Percentiles rank a stretch among this genome's conserved stretches.
phyloP scores from a whole-genome alignment of 2,888 invertebrate species.

The Drosophila quinaria region DNA sequence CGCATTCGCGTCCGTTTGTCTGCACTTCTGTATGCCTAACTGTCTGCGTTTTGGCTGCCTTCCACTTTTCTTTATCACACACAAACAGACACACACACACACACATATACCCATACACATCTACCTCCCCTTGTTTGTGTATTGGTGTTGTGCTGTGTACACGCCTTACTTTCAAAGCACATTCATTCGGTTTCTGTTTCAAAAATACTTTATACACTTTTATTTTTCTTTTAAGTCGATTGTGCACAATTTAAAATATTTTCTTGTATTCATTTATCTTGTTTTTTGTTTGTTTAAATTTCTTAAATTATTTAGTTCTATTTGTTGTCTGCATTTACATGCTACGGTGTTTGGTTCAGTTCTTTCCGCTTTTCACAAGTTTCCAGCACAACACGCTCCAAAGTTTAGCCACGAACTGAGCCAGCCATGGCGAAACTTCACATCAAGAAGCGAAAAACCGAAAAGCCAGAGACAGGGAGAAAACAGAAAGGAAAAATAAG shows the following conservation, averaged over 20 bases:
- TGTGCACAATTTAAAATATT: conserved; percentile 8
- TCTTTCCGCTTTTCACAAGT: conserved; percentile 59
- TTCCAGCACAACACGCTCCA: conserved; percentile 77
- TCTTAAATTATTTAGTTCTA: conserved; percentile 39
- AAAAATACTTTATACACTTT: conserved; percentile 10
- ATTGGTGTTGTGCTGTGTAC: conserved; percentile 49
- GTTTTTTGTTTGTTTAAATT: background rate
- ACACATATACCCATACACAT: conserved; percentile 5
- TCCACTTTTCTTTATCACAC: background rate
- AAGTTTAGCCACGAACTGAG: conserved; percentile 79
- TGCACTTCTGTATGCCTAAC: conserved; percentile 61
- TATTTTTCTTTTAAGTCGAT: background rate
- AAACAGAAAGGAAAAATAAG: conserved; percentile 9
- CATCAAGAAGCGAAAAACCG: conserved; percentile 50
- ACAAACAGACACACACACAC: background rate
- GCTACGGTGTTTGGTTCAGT: conserved; percentile 23
- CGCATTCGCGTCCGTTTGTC: conserved; percentile 52
- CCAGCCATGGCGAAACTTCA: conserved; percentile 59
- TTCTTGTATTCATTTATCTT: background rate
- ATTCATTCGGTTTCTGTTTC: conserved; percentile 22
- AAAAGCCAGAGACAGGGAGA: conserved; percentile 34
- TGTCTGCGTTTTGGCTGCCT: conserved; percentile 59
- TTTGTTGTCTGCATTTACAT: conserved; percentile 37
- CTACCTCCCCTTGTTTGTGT: conserved; percentile 16
- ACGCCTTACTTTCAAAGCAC: conserved; percentile 67